Conservation (phyloP, 2,888 invertebrate genomes). For the Tipula unca region DNA sequence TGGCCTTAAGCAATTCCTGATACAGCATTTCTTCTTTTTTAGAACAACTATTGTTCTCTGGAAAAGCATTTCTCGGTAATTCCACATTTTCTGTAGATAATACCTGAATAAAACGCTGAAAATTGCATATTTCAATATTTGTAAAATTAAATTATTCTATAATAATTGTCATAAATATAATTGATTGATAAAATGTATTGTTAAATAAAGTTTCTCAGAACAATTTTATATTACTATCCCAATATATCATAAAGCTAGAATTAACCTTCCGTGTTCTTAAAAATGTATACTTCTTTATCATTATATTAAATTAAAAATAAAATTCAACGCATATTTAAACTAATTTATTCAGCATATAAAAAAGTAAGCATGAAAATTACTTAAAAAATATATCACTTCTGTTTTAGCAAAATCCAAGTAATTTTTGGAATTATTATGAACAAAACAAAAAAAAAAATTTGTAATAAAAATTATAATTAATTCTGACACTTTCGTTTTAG, state of each 20-base stretch:
- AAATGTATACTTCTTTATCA: not conserved
- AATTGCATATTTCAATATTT: no score
- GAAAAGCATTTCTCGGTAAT: no score
- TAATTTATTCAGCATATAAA: not conserved
- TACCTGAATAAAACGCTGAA: no score
- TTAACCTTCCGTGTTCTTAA: not conserved
- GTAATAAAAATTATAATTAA: slow-evolving; percentile 14
- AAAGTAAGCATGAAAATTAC: not conserved
- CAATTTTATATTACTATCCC: no score
- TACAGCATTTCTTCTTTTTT: no score
- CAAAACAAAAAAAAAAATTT: not conserved
- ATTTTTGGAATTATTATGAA: not conserved
- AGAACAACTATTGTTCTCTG: no score
- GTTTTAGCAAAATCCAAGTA: not conserved
- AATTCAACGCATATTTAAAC: not conserved
- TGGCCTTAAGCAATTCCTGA: no score
- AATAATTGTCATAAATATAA: no score
- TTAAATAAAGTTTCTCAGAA: no score
- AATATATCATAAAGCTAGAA: not conserved
- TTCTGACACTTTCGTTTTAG: slow-evolving; percentile 14
- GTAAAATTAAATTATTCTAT: no score
- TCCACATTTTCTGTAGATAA: no score
- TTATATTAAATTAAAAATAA: not conserved
- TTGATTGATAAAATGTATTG: no score
- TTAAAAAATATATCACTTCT: not conserved